Percentiles rank a stretch among this genome's conserved stretches.
phyloP scores from a whole-genome alignment of 2,113 vertebrate species.

The Peromyscus maniculatus region DNA sequence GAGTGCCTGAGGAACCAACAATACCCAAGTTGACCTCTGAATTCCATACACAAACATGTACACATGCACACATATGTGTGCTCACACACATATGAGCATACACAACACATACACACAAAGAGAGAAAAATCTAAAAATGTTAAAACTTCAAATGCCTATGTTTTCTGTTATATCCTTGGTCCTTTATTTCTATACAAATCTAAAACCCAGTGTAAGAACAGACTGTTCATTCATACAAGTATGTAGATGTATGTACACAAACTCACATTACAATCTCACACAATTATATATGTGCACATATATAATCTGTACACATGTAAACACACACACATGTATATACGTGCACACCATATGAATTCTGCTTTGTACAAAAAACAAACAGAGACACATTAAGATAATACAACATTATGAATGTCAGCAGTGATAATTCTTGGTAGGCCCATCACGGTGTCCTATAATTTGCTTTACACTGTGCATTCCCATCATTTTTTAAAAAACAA shows the following conservation, averaged over 20 bases:
- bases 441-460: background rate
- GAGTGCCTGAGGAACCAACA: background rate
- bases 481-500: constrained; percentile 36
- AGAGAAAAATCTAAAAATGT: background rate
- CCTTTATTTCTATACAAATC: background rate
- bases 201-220: background rate
- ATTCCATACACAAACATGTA: background rate
- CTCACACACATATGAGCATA: background rate
- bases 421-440: background rate
- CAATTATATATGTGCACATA: background rate
- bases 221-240: background rate
- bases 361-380: background rate
- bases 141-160: background rate
- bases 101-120: background rate
- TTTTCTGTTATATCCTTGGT: background rate
- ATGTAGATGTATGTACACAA: background rate
- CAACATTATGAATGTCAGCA: background rate
- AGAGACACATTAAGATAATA: background rate
- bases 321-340: too few species aligned
- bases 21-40: background rate
- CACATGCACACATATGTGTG: background rate
- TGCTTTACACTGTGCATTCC: background rate
- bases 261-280: background rate
- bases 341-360: background rate
- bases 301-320: too few species aligned